phyloP scores from a whole-genome alignment of 2,888 invertebrate genomes.

The Eupsilia transversa region DNA sequence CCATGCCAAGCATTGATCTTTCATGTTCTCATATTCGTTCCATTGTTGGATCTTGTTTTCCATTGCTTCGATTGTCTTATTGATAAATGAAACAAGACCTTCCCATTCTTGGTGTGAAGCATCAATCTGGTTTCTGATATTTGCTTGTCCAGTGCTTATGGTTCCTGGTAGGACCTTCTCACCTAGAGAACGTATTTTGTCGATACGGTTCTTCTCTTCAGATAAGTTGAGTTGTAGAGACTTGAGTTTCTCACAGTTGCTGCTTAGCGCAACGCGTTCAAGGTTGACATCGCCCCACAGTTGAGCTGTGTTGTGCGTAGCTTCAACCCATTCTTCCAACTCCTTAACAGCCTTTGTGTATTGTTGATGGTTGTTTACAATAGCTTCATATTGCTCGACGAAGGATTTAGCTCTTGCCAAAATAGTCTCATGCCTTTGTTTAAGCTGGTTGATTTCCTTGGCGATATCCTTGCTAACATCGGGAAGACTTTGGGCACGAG shows the following conservation, averaged over 20 bases:
- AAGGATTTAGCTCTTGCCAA: slow-evolving; percentile 93
- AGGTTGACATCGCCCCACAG: slow-evolving; percentile 96
- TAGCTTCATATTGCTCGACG: slow-evolving; percentile 96
- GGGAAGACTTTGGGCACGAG: slow-evolving; percentile 95
- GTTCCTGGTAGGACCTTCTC: slow-evolving; percentile 97
- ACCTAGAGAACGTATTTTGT: slow-evolving; percentile 95
- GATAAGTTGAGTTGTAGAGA: slow-evolving; percentile 94
- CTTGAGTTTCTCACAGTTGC: slow-evolving; percentile 96
- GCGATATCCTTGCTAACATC: slow-evolving; percentile 94
- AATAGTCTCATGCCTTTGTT: slow-evolving; percentile 93
- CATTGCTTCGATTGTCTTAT: slow-evolving; percentile 94
- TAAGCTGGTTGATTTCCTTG: slow-evolving; percentile 92
- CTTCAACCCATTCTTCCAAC: slow-evolving; percentile 96
- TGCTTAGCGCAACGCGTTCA: slow-evolving; percentile 95
- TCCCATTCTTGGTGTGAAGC: slow-evolving; percentile 97
- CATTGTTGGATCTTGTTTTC: slow-evolving; percentile 97
- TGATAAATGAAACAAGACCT: slow-evolving; percentile 93
- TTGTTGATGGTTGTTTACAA: slow-evolving; percentile 97
- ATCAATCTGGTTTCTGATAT: slow-evolving; percentile 96
- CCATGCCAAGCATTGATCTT: slow-evolving; percentile 96
- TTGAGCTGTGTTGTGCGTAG: slow-evolving; percentile 95
- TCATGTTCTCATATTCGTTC: slow-evolving; percentile 96
- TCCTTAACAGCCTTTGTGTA: slow-evolving; percentile 97
- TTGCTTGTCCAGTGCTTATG: slow-evolving; percentile 94
- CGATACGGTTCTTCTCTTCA: slow-evolving; percentile 96